These are phyloP conservation scores for Polyploca ridens DNA, from an alignment of 2,888 invertebrate genomes.

Conservation along the genomic window DNA sequence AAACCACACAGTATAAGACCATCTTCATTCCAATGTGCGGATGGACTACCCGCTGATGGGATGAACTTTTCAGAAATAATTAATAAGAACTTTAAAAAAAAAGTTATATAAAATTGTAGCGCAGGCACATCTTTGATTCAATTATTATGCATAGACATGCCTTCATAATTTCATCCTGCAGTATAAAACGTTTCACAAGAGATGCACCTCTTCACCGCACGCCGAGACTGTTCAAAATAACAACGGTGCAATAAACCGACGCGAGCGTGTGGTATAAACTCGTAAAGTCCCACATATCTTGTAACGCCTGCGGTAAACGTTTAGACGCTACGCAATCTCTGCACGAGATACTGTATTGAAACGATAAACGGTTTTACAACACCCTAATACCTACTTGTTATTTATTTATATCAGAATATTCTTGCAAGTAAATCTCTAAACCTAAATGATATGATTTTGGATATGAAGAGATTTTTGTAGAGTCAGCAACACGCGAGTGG, in stretches of 20 bases:
- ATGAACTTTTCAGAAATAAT: too few relatives aligned
- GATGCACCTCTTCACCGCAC: background rate
- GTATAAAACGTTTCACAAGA: background rate
- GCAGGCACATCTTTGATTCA: background rate
- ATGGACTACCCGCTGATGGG: too few relatives aligned
- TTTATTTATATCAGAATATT: background rate
- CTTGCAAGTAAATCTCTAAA: background rate
- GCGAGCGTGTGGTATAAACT: background rate
- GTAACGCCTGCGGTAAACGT: slow-evolving; percentile 5
- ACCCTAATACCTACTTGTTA: background rate
- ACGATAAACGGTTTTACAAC: background rate
- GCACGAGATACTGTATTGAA: background rate
- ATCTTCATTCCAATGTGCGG: too few relatives aligned
- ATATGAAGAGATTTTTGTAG: too few relatives aligned
- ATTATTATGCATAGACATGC: background rate
- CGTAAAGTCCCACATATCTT: background rate
- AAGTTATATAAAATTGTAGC: too few relatives aligned
- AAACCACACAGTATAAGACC: too few relatives aligned
- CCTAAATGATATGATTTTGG: too few relatives aligned
- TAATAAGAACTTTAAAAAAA: too few relatives aligned
- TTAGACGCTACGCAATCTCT: background rate
- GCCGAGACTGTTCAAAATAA: slow-evolving; percentile 1
- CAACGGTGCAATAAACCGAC: background rate
- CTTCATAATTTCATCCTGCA: background rate
- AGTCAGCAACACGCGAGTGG: too few relatives aligned